phyloP scores from a whole-genome alignment of 2,797 vertebrate genomes.

The Labeo calbasu region DNA sequence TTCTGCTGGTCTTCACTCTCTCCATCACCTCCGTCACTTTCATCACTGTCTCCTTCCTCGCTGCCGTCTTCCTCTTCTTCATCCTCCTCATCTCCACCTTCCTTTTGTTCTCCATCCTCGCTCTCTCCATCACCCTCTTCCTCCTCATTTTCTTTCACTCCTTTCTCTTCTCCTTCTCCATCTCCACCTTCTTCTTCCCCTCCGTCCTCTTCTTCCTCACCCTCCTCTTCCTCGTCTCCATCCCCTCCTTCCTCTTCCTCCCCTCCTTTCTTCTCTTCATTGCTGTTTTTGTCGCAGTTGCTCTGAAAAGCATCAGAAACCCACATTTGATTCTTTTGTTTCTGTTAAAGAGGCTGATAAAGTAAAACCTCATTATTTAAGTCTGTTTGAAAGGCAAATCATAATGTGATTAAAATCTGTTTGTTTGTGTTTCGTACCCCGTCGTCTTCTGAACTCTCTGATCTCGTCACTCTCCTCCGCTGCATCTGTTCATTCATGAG shows the following conservation, averaged over 20 bases:
- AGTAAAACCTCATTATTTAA: neutral
- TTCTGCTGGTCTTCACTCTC: neutral
- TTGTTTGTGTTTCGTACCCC: slow-evolving; percentile 20
- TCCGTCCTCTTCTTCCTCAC: neutral
- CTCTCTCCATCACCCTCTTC: neutral
- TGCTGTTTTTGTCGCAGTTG: slow-evolving; percentile 18
- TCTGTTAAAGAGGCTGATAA: neutral
- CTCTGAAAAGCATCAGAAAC: slow-evolving; percentile 12
- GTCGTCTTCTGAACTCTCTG: slow-evolving; percentile 50
- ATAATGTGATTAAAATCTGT: neutral
- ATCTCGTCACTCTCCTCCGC: slow-evolving; percentile 36
- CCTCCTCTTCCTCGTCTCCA: neutral
- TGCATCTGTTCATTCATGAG: slow-evolving; percentile 31
- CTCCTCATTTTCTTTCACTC: neutral
- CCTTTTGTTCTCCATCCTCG: neutral
- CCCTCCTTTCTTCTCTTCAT: neutral
- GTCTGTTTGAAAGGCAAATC: neutral
- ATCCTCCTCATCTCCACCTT: neutral
- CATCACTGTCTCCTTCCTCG: neutral
- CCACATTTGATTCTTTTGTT: neutral
- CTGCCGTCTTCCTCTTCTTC: neutral
- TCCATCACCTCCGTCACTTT: neutral
- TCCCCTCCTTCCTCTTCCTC: neutral
- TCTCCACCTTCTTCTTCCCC: neutral
- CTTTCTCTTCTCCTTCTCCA: neutral